phyloP scores from a whole-genome alignment of 2,888 invertebrate genomes.

The Drosophila borborema region DNA sequence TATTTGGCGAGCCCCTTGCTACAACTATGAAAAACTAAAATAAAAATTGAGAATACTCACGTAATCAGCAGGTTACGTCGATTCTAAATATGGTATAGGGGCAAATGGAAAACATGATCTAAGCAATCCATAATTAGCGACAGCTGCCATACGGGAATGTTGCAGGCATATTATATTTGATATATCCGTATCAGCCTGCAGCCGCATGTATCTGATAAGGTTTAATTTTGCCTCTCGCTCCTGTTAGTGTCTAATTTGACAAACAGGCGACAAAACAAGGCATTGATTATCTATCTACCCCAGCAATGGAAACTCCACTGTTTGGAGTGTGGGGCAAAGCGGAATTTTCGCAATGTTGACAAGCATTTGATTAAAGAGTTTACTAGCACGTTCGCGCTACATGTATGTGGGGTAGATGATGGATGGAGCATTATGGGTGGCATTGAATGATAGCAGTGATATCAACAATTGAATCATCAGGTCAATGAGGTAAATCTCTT shows the following conservation, averaged over 20 bases:
- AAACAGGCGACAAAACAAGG: slow-evolving; percentile 48
- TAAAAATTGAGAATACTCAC: slow-evolving; percentile 9
- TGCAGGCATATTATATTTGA: slow-evolving; percentile 10
- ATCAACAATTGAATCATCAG: slow-evolving; percentile 35
- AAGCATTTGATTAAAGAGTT: slow-evolving; percentile 68
- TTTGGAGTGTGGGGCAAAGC: slow-evolving; percentile 21
- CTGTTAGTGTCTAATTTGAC: slow-evolving; percentile 67
- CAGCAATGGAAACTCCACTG: slow-evolving; percentile 42
- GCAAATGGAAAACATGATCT: slow-evolving; percentile 40
- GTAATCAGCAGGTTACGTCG: slow-evolving; percentile 40
- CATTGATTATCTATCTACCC: slow-evolving; percentile 36
- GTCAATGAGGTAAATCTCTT: neutral
- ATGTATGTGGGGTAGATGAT: slow-evolving; percentile 50
- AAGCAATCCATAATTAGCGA: slow-evolving; percentile 50
- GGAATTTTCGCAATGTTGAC: slow-evolving; percentile 69
- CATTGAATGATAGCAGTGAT: slow-evolving; percentile 24
- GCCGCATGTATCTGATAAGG: slow-evolving; percentile 51
- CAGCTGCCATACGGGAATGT: slow-evolving; percentile 34
- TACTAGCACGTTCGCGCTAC: slow-evolving; percentile 49
- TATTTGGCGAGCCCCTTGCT: slow-evolving; percentile 15
- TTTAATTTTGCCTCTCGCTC: neutral
- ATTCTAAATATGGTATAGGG: slow-evolving; percentile 36
- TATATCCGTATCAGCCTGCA: slow-evolving; percentile 49
- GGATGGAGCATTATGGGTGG: slow-evolving; percentile 28
- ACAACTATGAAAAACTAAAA: neutral